Conservation (phyloP, 2,113 vertebrate species). For the Corythornis vintsioides region DNA sequence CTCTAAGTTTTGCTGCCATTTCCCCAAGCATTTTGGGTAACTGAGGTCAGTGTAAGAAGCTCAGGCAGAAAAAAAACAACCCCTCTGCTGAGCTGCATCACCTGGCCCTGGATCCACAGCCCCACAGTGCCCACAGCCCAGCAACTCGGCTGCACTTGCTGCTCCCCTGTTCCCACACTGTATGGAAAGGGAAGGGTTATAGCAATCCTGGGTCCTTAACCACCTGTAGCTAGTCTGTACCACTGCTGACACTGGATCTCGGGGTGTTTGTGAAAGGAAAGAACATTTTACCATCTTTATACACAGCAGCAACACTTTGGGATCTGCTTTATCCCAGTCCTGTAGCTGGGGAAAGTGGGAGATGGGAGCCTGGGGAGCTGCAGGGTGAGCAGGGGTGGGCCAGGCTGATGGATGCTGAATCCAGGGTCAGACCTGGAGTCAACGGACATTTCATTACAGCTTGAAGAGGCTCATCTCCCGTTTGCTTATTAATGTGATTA, state of each 20-base stretch:
- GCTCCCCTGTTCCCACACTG: rapidly evolving
- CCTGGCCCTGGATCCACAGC: neutral
- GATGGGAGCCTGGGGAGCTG: neutral
- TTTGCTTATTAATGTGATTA: neutral
- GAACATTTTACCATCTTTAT: too few relatives aligned
- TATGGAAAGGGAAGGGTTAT: neutral
- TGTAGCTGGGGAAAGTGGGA: neutral
- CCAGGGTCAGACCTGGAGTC: neutral
- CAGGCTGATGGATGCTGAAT: neutral
- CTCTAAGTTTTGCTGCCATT: neutral
- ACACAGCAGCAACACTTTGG: too few relatives aligned
- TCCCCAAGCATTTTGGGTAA: neutral
- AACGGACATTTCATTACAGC: neutral
- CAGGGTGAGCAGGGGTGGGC: neutral
- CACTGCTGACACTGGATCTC: neutral
- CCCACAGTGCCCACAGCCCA: rapidly evolving
- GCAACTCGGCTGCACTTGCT: neutral
- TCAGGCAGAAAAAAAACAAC: rapidly evolving
- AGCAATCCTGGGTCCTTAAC: neutral
- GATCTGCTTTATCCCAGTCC: too few relatives aligned
- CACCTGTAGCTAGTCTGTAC: neutral
- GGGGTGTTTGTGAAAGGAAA: neutral
- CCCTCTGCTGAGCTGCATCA: neutral
- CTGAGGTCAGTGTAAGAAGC: rapidly evolving
- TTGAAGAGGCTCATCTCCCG: neutral